Evolutionary conservation across 1,140 invertebrate genomes (phyloP), one percentile per base, ranked within the genome.

Genomic region (Caenorhabditis elegans): DNA sequence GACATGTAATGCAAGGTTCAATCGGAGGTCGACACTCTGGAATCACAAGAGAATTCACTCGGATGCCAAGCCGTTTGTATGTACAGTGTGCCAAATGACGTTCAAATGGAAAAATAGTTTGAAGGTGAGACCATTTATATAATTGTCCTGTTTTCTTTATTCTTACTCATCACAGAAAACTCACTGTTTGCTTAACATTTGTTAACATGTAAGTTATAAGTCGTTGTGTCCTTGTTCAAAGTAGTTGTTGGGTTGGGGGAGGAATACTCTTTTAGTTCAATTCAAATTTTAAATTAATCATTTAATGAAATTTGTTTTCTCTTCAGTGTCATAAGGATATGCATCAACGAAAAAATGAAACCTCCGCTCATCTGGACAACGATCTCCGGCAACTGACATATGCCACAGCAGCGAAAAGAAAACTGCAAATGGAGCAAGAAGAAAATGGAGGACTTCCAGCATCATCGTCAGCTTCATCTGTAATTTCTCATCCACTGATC

Each of bases 81-180:
- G 88, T 76, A 86, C 84, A 46, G 86, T 89, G n/a, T 89, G 88
- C 36, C 83, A 88, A 28, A 90, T 90, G 89, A 87, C 84, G 31
- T 90, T 89, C 82, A 89, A 89, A 79, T 89, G 88, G 88, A 89
- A 89, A 65, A 89, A 89, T 51, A 88, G 86, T 22, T 81, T 89
- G 36, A 90, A 89, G 82, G 80, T 81, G 5, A 53, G 80, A n/a
- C n/a, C n/a, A n/a, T 76, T 3, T 51, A 5, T 39, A 17, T 17
- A 22, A n/a, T 46, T 80, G 31, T 22, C 19, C 4, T 24, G 36
- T 31, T 39, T 48, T n/a, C 36, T 75, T 53, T 2, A 39, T 13
- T 13, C 0, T 79, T 39, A 26, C 47, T 53, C 39, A 77, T 77
- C 46, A 26, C 48, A 48, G 46, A 77, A 1, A 26, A 13, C 22